A percentile compares a stretch with the other conserved stretches of the same genome.
Conservation (phyloP, 2,888 invertebrate genomes). For the Dascillus cervinus region DNA sequence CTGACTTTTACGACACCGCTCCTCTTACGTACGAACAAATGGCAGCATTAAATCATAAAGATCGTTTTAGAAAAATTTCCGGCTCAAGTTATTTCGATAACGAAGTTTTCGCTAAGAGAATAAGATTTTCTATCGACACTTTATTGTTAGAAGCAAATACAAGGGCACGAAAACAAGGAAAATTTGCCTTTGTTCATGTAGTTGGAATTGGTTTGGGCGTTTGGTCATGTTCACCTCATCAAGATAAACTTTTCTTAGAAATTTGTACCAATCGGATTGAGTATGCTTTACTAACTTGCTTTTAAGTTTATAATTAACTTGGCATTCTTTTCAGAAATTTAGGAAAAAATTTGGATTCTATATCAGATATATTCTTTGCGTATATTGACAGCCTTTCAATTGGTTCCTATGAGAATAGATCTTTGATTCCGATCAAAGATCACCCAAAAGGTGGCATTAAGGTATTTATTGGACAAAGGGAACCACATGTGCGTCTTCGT, state of each 20-base stretch:
- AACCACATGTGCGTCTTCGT: slow-evolving; percentile 34
- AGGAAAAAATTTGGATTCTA: slow-evolving; percentile 14
- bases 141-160: slow-evolving; percentile 54
- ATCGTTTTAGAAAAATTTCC: slow-evolving; percentile 16
- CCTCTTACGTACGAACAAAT: slow-evolving; percentile 10
- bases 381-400: slow-evolving; percentile 19
- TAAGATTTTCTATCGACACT: slow-evolving; percentile 52
- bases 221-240: slow-evolving; percentile 55
- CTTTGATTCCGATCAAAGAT: slow-evolving; percentile 11
- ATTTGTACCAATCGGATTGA: slow-evolving; percentile 55
- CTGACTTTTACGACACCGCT: slow-evolving; percentile 22
- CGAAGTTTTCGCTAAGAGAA: slow-evolving; percentile 43
- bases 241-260: slow-evolving; percentile 54
- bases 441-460: slow-evolving; percentile 18
- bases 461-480: slow-evolving; percentile 31
- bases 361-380: slow-evolving; percentile 26
- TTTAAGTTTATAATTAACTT: too few relatives aligned
- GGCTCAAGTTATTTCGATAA: slow-evolving; percentile 23
- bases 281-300: slow-evolving; percentile 31
- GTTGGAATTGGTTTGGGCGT: slow-evolving; percentile 61
- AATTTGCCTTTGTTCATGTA: slow-evolving; percentile 55
- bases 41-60: background rate
- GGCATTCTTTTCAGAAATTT: too few relatives aligned
- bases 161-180: slow-evolving; percentile 46
- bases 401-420: slow-evolving; percentile 15